phyloP scores from a whole-genome alignment of 1,140 invertebrate genomes.

The Cydia amplana region DNA sequence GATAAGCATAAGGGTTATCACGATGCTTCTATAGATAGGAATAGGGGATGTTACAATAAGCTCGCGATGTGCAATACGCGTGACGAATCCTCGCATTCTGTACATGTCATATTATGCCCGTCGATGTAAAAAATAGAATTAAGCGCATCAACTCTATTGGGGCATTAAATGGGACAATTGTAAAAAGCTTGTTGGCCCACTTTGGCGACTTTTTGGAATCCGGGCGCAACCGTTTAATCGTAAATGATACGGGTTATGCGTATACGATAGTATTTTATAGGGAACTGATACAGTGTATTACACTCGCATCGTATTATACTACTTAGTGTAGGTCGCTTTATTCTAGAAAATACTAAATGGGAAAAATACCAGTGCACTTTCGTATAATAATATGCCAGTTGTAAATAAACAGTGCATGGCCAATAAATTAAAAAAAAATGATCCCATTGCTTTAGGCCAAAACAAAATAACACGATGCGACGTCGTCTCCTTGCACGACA shows the following conservation, averaged over 20 bases:
- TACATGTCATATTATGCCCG: slow-evolving; percentile 49
- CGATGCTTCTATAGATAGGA: neutral
- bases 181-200: slow-evolving; percentile 23
- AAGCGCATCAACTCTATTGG: slow-evolving; percentile 41
- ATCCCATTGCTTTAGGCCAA: no score
- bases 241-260: slow-evolving; percentile 11
- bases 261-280: slow-evolving; percentile 4
- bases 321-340: no score
- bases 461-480: no score
- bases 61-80: slow-evolving; percentile 47
- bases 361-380: no score
- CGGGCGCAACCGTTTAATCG: slow-evolving; percentile 12
- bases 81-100: slow-evolving; percentile 58
- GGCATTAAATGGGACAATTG: neutral
- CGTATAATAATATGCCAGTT: no score
- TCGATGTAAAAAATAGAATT: slow-evolving; percentile 70
- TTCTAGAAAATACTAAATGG: no score
- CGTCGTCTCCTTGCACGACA: no score
- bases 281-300: neutral
- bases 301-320: neutral
- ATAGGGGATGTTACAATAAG: slow-evolving; percentile 31
- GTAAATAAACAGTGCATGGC: no score
- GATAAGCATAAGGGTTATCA: neutral
- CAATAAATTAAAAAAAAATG: no score
- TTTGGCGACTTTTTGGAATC: slow-evolving; percentile 15